These are phyloP conservation scores for Apodemus speciosus DNA, from an alignment of 2,113 vertebrate species.

Conservation along the genomic window DNA sequence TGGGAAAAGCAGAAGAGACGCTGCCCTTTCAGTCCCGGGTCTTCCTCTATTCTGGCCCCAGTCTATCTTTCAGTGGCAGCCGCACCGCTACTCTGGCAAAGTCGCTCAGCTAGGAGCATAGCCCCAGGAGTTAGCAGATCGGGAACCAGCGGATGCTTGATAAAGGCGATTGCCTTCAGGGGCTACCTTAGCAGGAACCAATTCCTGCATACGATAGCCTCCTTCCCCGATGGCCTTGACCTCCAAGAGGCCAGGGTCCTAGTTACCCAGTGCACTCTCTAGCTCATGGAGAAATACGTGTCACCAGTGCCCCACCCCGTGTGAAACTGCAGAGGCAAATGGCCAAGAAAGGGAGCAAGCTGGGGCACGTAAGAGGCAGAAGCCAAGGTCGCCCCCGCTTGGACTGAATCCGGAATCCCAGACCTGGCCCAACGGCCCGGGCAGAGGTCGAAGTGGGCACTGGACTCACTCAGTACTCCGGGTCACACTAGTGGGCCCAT, in stretches of 20 bases:
- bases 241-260: neutral
- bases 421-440: neutral
- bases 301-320: neutral
- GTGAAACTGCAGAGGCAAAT: slow-evolving; percentile 24
- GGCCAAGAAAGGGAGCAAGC: neutral
- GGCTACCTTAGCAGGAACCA: neutral
- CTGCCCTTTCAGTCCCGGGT: neutral
- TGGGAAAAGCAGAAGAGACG: neutral
- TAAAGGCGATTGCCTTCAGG: neutral
- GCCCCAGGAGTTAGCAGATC: neutral
- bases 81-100: neutral
- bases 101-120: neutral
- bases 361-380: slow-evolving; percentile 26
- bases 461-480: accelerated
- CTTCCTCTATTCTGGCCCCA: neutral
- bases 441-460: neutral
- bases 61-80: neutral
- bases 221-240: neutral
- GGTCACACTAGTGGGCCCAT: neutral
- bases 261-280: neutral
- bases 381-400: slow-evolving; percentile 63
- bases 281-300: neutral
- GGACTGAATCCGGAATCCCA: slow-evolving; percentile 27
- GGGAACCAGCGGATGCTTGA: accelerated
- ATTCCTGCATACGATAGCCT: neutral